Percentiles rank a stretch among this genome's conserved stretches.
These are phyloP conservation scores for Eubucco bourcierii DNA, from an alignment of 2,113 vertebrate species.

Conservation along the genomic window DNA sequence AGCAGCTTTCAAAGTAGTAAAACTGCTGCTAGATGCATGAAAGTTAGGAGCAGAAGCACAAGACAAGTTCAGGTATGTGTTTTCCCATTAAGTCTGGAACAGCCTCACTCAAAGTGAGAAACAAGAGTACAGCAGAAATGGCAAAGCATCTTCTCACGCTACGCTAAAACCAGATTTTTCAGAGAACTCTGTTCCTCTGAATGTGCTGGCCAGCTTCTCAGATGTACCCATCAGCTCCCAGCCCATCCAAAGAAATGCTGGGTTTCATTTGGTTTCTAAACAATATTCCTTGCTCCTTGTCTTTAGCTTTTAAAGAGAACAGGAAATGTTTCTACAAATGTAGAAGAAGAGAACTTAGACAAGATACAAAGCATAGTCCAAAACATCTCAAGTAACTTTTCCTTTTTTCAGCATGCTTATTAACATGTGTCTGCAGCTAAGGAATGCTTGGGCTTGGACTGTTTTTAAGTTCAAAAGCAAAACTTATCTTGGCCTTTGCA, in stretches of 20 bases:
- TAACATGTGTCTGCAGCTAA: not conserved
- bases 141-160: not conserved
- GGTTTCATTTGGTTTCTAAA: not conserved
- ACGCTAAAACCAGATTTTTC: slow-evolving; percentile 21
- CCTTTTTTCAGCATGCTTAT: not conserved
- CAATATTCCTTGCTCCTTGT: not conserved
- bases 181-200: not conserved
- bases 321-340: too few relatives aligned
- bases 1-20: not conserved
- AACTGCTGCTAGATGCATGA: not conserved
- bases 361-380: not conserved
- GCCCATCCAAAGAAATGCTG: not conserved
- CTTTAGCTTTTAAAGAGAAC: too few relatives aligned
- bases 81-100: not conserved
- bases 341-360: not conserved
- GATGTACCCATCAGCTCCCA: not conserved
- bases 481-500: slow-evolving; percentile 5
- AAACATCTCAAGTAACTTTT: not conserved
- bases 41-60: not conserved
- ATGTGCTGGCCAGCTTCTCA: not conserved
- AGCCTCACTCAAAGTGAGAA: not conserved
- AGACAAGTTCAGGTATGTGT: not conserved
- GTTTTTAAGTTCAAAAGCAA: not conserved
- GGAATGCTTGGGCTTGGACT: not conserved
- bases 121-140: not conserved